A percentile compares a stretch with the other conserved stretches of the same genome.
These are phyloP conservation scores for Drosophila littoralis DNA, from an alignment of 1,140 invertebrate species.

Conservation along the genomic window DNA sequence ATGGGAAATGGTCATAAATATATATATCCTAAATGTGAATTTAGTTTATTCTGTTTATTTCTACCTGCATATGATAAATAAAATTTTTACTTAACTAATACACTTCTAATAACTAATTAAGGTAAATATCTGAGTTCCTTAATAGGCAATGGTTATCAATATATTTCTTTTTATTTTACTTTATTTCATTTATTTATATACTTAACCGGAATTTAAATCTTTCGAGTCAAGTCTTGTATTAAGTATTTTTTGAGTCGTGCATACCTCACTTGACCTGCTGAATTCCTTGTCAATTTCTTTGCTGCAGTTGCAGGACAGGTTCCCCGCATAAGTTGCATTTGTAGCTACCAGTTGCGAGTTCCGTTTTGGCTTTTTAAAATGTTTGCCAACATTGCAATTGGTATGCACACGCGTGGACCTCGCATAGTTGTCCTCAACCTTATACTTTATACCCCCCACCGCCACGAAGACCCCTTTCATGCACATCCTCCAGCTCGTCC, in stretches of 20 bases:
- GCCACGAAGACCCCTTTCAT: background rate
- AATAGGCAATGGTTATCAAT: too few relatives aligned
- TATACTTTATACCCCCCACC: background rate
- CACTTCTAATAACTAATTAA: too few relatives aligned
- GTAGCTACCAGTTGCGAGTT: constrained; percentile 55
- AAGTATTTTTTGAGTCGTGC: background rate
- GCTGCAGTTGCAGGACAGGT: constrained; percentile 38
- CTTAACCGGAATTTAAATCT: too few relatives aligned
- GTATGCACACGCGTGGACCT: constrained; percentile 79
- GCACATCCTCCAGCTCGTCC: background rate
- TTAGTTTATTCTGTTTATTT: too few relatives aligned
- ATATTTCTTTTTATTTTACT: too few relatives aligned
- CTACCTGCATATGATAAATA: too few relatives aligned
- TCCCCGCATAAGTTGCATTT: constrained; percentile 60
- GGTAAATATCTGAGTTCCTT: too few relatives aligned
- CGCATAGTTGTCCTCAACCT: constrained; percentile 65
- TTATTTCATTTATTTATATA: too few relatives aligned
- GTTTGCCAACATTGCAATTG: constrained; percentile 77
- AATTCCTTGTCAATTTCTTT: constrained; percentile 35
- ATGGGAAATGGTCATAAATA: too few relatives aligned
- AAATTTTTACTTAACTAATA: too few relatives aligned
- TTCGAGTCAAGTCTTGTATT: too few relatives aligned
- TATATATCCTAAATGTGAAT: too few relatives aligned
- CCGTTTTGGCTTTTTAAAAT: constrained; percentile 66
- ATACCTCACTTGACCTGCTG: background rate